These are phyloP conservation scores for Chelon auratus DNA, from an alignment of 2,797 vertebrate species.

Conservation along the genomic window DNA sequence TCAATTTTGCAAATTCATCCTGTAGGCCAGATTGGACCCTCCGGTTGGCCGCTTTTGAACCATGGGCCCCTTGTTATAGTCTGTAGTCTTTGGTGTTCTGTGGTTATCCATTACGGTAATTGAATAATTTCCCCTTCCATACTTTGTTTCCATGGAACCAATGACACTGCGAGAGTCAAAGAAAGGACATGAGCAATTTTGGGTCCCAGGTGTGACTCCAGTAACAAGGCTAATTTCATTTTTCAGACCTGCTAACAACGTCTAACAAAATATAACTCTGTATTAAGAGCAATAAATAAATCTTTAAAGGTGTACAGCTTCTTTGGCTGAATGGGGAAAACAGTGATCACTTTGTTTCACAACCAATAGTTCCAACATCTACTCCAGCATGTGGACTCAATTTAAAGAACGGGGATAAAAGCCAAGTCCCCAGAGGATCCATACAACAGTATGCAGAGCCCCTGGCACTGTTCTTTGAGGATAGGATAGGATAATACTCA, in stretches of 20 bases:
- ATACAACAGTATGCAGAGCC: constrained; percentile 25
- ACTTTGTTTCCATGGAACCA: constrained; percentile 3
- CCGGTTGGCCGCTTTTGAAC: too few relatives aligned
- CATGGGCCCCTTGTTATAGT: too few relatives aligned
- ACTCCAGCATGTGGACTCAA: constrained; percentile 50
- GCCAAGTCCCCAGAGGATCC: constrained; percentile 33
- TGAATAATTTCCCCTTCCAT: neutral
- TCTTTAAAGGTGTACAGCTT: neutral
- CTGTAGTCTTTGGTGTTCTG: neutral
- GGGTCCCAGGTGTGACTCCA: neutral
- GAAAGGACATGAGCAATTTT: neutral
- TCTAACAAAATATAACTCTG: neutral
- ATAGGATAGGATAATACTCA: neutral
- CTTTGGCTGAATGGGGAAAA: constrained; percentile 7
- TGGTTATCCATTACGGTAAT: neutral
- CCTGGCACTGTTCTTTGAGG: constrained; percentile 17
- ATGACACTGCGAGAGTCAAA: neutral
- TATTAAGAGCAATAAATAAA: neutral
- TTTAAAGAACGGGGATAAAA: constrained; percentile 39
- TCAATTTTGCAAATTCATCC: too few relatives aligned
- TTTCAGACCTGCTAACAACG: neutral
- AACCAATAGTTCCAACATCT: constrained; percentile 9
- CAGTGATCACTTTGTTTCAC: constrained; percentile 9
- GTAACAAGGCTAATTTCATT: neutral
- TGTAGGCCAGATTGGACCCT: too few relatives aligned